phyloP scores from a whole-genome alignment of 2,797 vertebrate species.

The Cyprinella venusta region DNA sequence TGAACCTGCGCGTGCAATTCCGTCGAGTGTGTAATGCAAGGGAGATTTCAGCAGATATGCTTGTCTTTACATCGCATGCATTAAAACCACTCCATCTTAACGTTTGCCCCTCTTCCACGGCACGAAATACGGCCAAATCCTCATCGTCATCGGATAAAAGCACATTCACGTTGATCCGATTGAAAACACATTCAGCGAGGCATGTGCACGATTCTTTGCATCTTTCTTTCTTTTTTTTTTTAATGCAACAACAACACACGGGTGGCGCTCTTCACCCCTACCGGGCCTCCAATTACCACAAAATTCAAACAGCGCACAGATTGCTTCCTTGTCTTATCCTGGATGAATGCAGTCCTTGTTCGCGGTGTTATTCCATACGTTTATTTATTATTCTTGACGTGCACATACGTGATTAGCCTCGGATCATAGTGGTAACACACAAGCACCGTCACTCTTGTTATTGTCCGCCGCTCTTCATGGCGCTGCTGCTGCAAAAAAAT shows the following conservation, averaged over 20 bases:
- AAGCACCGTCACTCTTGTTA: conserved; percentile 71
- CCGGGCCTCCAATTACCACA: conserved; percentile 56
- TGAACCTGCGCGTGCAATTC: conserved; percentile 56
- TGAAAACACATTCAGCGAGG: conserved; percentile 38
- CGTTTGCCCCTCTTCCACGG: conserved; percentile 66
- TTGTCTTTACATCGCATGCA: conserved; percentile 56
- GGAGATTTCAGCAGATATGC: conserved; percentile 60
- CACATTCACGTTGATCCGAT: conserved; percentile 33
- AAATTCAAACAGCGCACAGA: conserved; percentile 56
- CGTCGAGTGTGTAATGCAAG: conserved; percentile 59
- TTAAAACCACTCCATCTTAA: conserved; percentile 54
- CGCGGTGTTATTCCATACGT: conserved; percentile 58
- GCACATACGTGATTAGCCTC: conserved; percentile 43
- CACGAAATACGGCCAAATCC: conserved; percentile 62
- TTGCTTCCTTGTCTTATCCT: conserved; percentile 28
- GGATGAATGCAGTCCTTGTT: conserved; percentile 9
- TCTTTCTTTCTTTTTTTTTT: not conserved
- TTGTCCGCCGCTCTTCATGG: conserved; percentile 78
- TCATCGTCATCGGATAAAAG: conserved; percentile 44
- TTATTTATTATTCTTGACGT: conserved; percentile 45
- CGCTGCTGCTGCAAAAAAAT: conserved; percentile 70
- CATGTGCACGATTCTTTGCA: conserved; percentile 23
- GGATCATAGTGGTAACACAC: conserved; percentile 49
- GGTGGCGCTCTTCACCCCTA: conserved; percentile 59
- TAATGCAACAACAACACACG: conserved; percentile 63